phyloP scores from a whole-genome alignment of 2,797 vertebrate genomes.

The Numenius phaeopus region DNA sequence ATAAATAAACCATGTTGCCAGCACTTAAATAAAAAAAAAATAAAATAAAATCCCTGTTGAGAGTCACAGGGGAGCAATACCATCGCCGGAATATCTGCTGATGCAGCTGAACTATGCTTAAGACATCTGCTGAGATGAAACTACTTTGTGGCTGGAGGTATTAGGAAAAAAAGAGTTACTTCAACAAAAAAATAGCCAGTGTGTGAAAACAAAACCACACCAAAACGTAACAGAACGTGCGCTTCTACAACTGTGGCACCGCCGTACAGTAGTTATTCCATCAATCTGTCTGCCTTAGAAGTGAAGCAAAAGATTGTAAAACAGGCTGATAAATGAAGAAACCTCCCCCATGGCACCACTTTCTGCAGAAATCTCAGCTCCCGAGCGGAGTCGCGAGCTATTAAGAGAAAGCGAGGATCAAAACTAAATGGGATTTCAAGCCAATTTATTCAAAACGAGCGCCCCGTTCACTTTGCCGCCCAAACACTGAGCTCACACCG shows the following conservation, averaged over 20 bases:
- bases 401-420: not conserved
- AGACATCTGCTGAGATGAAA: conserved; percentile 71
- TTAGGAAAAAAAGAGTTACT: conserved; percentile 55
- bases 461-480: not conserved
- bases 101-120: conserved; percentile 62
- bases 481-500: not conserved
- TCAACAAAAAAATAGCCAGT: conserved; percentile 56
- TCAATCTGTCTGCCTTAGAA: conserved; percentile 53
- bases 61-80: conserved; percentile 66
- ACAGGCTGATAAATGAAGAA: conserved; percentile 34
- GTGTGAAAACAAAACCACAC: conserved; percentile 69
- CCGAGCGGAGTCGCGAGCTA: not conserved
- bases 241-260: conserved; percentile 42
- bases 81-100: conserved; percentile 69
- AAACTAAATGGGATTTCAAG: not conserved
- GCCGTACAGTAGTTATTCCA: conserved; percentile 19
- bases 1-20: conserved; percentile 76
- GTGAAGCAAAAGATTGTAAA: conserved; percentile 34
- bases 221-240: conserved; percentile 35
- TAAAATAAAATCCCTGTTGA: conserved; percentile 63
- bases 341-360: not conserved
- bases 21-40: conserved; percentile 68
- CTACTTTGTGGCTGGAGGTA: conserved; percentile 66
- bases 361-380: conserved; percentile 2
- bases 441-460: not conserved